Base-by-base conservation (phyloP, 2,888 invertebrate genomes). In the Bibio marci region DNA sequence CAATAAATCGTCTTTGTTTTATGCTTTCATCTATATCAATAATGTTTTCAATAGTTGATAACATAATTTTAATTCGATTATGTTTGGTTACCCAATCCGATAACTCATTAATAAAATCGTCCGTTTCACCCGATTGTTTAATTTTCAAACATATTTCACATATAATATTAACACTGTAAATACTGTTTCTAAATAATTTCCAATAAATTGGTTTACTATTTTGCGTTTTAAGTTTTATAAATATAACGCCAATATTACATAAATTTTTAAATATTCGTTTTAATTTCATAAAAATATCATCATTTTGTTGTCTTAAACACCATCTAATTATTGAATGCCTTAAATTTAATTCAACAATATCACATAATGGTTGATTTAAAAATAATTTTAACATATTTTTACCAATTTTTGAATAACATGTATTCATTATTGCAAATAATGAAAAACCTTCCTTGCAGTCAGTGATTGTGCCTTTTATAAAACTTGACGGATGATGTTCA, bases 401-500 rank as follows among this genome's bases (percentile, higher is more conserved):
- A 4, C 47, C 49, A 28, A 45, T 40, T 4, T 42, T 40, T 1
- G 49, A 49, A 7, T 30, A 39, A 30, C 49, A 49, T 17, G 40
- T 33, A 40, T 46, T 44, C 11, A 49, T 28, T 7, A 47, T 6
- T 15, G 41, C 42, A 37, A 37, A 48, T 2, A 49, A 15, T 3
- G 48, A 48, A 12, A 71, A 56, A 1, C 75, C 75, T 54, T 76
- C 76, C 47, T 67, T 8, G 5, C 11, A 15, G 4, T 11, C 4
- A 17, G 4, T 17, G 3, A 4, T 62, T 51, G 75, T 76, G 47
- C 55, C 56, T 12, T 57, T 62, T 51, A 76, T 78, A 48, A 71
- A 74, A 18, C 66, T 65, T 19, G 77, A 73, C n/a, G 78, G 77
- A 51, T 78, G 77, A 50, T 77, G 76, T 31, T 45, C 15, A 3